phyloP scores from a whole-genome alignment of 1,140 invertebrate species.

The Caerostris extrusa region DNA sequence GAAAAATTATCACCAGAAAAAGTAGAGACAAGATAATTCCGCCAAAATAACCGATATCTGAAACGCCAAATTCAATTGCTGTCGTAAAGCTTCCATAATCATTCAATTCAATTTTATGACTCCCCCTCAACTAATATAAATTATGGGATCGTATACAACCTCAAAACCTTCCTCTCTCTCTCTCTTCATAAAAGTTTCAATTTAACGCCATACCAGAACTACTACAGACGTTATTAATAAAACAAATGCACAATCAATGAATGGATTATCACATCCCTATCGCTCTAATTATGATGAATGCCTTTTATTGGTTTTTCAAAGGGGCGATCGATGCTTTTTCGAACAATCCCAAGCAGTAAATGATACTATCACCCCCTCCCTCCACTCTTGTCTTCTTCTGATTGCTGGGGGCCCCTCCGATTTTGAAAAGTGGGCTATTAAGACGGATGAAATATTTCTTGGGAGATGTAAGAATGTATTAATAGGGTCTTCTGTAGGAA shows the following conservation, averaged over 20 bases:
- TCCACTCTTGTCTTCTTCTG: too few species aligned
- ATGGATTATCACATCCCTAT: slow-evolving; percentile 14
- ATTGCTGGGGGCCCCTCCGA: not conserved
- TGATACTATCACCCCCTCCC: too few species aligned
- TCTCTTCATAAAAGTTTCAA: not conserved
- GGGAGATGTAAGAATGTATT: slow-evolving; percentile 14
- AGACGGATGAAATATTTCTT: not conserved
- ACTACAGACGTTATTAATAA: not conserved
- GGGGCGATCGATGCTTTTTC: not conserved
- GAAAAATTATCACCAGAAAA: too few species aligned
- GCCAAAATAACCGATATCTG: too few species aligned
- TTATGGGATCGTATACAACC: slow-evolving; percentile 5
- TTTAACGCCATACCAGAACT: not conserved
- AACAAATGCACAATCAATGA: slow-evolving; percentile 6
- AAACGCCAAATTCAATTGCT: not conserved
- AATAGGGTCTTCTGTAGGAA: not conserved
- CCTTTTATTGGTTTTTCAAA: slow-evolving; percentile 8
- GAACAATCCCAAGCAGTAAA: not conserved
- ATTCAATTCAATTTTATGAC: slow-evolving; percentile 5
- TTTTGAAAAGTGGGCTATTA: slow-evolving; percentile 2
- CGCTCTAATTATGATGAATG: not conserved
- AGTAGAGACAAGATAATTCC: too few species aligned
- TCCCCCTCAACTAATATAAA: not conserved
- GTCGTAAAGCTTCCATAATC: not conserved
- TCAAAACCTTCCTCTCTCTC: not conserved